A percentile compares a stretch with the other conserved stretches of the same genome.
Evolutionary conservation across 2,888 invertebrate genomes (phyloP).

Genomic region (Nomada flava): DNA sequence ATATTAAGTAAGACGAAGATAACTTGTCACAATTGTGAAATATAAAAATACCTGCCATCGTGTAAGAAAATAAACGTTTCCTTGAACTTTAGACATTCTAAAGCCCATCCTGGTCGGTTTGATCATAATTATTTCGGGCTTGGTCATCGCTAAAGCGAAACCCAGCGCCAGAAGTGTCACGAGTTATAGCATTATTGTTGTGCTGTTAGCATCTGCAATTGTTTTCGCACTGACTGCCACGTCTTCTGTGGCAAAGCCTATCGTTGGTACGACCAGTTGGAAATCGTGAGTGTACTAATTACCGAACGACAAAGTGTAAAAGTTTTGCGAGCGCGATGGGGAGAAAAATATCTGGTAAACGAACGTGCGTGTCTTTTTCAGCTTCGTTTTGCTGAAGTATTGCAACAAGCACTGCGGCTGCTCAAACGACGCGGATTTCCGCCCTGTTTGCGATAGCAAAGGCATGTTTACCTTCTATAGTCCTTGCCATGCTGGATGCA

Average conservation of each 20-base stretch:
- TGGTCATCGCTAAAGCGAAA: slow-evolving; percentile 85
- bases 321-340: no score
- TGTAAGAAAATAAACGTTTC: background rate
- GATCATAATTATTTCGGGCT: slow-evolving; percentile 85
- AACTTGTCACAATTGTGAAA: background rate
- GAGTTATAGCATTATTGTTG: slow-evolving; percentile 84
- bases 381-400: slow-evolving; percentile 81
- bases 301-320: background rate
- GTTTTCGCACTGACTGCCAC: slow-evolving; percentile 84
- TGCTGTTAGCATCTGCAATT: slow-evolving; percentile 83
- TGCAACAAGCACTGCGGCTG: slow-evolving; percentile 87
- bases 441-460: slow-evolving; percentile 88
- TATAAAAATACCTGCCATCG: background rate
- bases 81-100: slow-evolving; percentile 83
- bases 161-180: slow-evolving; percentile 85
- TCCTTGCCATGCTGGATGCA: slow-evolving; percentile 91
- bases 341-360: background rate
- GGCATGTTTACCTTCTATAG: slow-evolving; percentile 87
- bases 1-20: slow-evolving; percentile 80
- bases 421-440: slow-evolving; percentile 85
- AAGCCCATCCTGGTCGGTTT: slow-evolving; percentile 86
- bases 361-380: slow-evolving; percentile 57
- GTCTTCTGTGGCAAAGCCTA: slow-evolving; percentile 84
- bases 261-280: slow-evolving; percentile 83
- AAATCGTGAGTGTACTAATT: slow-evolving; percentile 77